Percentiles rank a stretch among this genome's conserved stretches.
phyloP scores from a whole-genome alignment of 1,140 invertebrate genomes.

The Paramacrobiotus metropolitanus region DNA sequence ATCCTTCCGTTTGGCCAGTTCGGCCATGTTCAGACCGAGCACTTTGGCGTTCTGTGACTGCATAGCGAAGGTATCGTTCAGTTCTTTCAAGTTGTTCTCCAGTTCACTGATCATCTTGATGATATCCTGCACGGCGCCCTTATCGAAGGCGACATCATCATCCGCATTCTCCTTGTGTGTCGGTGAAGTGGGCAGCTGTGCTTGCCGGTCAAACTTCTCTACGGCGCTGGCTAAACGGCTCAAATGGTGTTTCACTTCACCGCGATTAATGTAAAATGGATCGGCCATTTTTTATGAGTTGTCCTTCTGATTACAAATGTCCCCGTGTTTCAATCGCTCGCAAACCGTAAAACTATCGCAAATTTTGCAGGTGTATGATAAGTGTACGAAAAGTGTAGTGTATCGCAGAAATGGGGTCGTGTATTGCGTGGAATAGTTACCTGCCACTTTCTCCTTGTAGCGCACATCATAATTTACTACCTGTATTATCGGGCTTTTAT shows the following conservation, averaged over 20 bases:
- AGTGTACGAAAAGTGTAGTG: too few species aligned
- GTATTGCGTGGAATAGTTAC: too few species aligned
- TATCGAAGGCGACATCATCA: background rate
- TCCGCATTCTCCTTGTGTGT: background rate
- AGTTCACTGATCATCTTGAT: background rate
- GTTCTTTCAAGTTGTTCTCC: background rate
- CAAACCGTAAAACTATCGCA: too few species aligned
- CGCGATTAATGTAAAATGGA: background rate
- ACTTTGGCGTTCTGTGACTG: background rate
- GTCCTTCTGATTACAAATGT: too few species aligned
- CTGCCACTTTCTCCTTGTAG: too few species aligned
- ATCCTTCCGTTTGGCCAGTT: background rate
- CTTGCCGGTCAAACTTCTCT: background rate
- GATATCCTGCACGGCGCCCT: background rate
- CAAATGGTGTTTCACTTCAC: background rate
- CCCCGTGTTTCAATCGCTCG: too few species aligned
- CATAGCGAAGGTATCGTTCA: background rate
- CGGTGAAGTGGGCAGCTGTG: background rate
- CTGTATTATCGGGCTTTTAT: too few species aligned
- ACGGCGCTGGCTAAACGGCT: background rate
- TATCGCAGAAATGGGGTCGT: too few species aligned
- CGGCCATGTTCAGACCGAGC: background rate
- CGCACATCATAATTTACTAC: too few species aligned
- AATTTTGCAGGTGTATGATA: too few species aligned
- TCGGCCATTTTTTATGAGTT: background rate